Percentiles rank a stretch among this genome's conserved stretches.
Conservation (phyloP, 2,888 invertebrate species). For the Prosapia bicincta region DNA sequence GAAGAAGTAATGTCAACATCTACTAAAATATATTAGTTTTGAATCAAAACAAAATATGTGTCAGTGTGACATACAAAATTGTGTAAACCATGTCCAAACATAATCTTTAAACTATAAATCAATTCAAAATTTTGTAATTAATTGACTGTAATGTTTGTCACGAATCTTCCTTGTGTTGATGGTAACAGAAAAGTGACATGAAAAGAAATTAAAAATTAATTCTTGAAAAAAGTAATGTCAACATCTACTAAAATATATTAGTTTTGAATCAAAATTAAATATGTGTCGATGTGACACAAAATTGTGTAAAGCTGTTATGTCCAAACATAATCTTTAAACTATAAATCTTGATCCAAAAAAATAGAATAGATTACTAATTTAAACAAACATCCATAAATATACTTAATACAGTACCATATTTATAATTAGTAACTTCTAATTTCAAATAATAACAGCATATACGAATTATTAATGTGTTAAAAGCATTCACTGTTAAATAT, state of each 20-base stretch:
- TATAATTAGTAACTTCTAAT: too few species aligned
- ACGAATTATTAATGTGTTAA: too few species aligned
- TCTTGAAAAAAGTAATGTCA: background rate
- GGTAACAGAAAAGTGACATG: background rate
- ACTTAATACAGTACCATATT: too few species aligned
- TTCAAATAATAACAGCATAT: too few species aligned
- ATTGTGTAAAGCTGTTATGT: background rate
- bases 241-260: background rate
- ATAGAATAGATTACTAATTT: too few species aligned
- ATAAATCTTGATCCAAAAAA: background rate
- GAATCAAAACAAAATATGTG: background rate
- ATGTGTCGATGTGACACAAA: background rate
- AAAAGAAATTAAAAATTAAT: background rate
- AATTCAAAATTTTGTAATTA: background rate
- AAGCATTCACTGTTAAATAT: too few species aligned
- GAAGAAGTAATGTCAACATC: background rate
- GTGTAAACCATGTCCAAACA: too few species aligned
- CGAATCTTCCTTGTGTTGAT: background rate
- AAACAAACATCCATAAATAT: too few species aligned
- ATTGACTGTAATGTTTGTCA: background rate
- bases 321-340: background rate
- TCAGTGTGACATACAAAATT: background rate
- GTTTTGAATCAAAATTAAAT: background rate
- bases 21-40: background rate
- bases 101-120: too few species aligned